Evolutionary conservation across 2,797 vertebrate genomes (phyloP), one percentile per base, ranked within the genome.

Genomic region (Bovichtus diacanthus): DNA sequence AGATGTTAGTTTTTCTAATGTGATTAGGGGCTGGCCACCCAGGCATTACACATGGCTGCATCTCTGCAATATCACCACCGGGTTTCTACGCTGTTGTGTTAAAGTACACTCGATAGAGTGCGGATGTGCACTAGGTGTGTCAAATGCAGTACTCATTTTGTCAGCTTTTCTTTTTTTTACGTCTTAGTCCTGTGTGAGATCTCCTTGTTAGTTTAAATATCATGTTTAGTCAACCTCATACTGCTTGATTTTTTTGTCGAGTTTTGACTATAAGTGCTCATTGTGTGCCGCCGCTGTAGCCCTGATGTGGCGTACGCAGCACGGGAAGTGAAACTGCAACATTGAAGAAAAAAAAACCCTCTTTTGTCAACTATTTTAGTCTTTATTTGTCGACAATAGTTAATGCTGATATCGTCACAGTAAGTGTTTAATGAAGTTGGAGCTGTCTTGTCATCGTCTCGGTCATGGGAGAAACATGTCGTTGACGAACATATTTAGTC

Each of bases 21-120:
- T 67, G 74, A 90, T 88, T 87, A 88, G 34, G 70, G 31, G 36
- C 13, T 1, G 38, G 39, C 83, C 87, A 81, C 80, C 74, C 68
- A 72, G 56, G 46, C 67, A 19, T 59, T 58, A 65, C 59, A 50
- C 55, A 7, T 16, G 11, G 31, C 68, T 18, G 44, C 53, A 39
- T 50, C 53, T 46, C 61, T 63, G 34, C n/a, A 53, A 44, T 66
- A 41, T 47, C 34, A 49, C 21, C 55, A 49, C 19, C 50, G 15
- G 19, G 49, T 75, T 51, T 70, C 49, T 5, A 6, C n/a, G 16
- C 43, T 38, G 63, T 25, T 23, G 36, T 27, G 7, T 38, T 44
- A n/a, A 53, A 31, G 31, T 34, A n/a, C n/a, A n/a, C n/a, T n/a
- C n/a, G 6, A 7, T 6, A 34, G 31, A 7, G 31, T 34, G n/a